These are phyloP conservation scores for Drosophila setifemur DNA, from an alignment of 1,140 invertebrate species.

Conservation along the genomic window DNA sequence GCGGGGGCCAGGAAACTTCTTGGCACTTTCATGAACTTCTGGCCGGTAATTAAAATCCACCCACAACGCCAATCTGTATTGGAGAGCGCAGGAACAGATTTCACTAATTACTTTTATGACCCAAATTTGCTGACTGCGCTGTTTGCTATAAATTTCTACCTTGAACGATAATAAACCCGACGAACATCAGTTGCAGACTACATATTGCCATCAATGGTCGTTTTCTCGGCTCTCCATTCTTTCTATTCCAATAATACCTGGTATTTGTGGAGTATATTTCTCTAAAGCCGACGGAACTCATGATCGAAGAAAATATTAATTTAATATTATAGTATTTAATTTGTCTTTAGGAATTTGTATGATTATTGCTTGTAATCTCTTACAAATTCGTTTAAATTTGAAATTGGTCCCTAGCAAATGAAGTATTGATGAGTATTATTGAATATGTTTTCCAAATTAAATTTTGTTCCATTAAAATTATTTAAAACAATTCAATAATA, in stretches of 20 bases:
- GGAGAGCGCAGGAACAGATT: slow-evolving; percentile 53
- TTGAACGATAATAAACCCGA: slow-evolving; percentile 43
- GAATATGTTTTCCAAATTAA: too few species aligned
- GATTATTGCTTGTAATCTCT: too few species aligned
- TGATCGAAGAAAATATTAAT: too few species aligned
- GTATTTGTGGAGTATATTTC: not conserved
- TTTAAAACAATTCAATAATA: too few species aligned
- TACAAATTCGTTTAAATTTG: too few species aligned
- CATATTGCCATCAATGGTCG: slow-evolving; percentile 28
- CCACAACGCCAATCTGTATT: slow-evolving; percentile 43
- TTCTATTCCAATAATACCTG: not conserved
- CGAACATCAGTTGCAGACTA: slow-evolving; percentile 47
- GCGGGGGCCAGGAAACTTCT: slow-evolving; percentile 12
- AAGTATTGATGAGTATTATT: too few species aligned
- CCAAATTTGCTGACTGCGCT: slow-evolving; percentile 67
- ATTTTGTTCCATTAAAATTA: too few species aligned
- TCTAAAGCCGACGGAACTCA: too few species aligned
- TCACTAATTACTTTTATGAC: slow-evolving; percentile 78
- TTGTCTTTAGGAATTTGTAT: too few species aligned
- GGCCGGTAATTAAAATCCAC: slow-evolving; percentile 50
- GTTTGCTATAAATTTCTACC: slow-evolving; percentile 67
- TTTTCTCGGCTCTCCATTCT: not conserved
- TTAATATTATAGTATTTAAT: too few species aligned
- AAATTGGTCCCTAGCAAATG: too few species aligned
- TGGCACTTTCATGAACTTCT: slow-evolving; percentile 53